Evolutionary conservation across 2,797 vertebrate genomes (phyloP).

Genomic region (Eutrigla gurnardus): DNA sequence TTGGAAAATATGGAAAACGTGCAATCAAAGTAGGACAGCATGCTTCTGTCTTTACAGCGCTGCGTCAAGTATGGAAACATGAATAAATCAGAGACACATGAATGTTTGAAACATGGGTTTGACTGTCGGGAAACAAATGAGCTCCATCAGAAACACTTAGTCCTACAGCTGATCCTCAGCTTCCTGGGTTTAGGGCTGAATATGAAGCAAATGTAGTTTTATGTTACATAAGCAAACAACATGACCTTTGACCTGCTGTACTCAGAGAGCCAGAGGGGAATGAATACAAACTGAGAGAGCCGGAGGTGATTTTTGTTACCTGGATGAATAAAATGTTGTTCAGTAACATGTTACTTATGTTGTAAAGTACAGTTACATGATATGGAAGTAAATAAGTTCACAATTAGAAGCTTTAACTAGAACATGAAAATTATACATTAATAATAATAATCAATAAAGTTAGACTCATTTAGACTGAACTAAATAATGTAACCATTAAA

Average conservation of each 20-base stretch:
- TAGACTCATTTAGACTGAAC: not conserved
- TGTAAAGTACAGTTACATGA: not conserved
- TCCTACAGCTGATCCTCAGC: not conserved
- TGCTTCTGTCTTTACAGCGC: constrained; percentile 10
- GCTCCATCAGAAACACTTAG: not conserved
- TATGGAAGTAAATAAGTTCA: not conserved
- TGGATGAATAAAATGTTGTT: not conserved
- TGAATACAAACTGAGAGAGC: not conserved
- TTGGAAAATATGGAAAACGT: constrained; percentile 38
- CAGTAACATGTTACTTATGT: not conserved
- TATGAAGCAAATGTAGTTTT: not conserved
- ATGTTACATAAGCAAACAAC: not conserved
- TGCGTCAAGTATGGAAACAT: constrained; percentile 13
- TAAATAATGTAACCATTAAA: too few species aligned
- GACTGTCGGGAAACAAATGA: constrained; percentile 20
- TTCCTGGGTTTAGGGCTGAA: not conserved
- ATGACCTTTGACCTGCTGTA: not conserved
- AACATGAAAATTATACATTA: not conserved
- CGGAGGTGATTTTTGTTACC: not conserved
- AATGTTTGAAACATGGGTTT: constrained; percentile 10
- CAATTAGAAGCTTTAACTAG: not conserved
- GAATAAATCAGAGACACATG: constrained; percentile 24
- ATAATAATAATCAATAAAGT: not conserved
- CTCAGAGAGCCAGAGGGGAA: not conserved
- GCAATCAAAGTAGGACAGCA: constrained; percentile 19